phyloP scores from a whole-genome alignment of 2,113 vertebrate species.

The Empidonax traillii region DNA sequence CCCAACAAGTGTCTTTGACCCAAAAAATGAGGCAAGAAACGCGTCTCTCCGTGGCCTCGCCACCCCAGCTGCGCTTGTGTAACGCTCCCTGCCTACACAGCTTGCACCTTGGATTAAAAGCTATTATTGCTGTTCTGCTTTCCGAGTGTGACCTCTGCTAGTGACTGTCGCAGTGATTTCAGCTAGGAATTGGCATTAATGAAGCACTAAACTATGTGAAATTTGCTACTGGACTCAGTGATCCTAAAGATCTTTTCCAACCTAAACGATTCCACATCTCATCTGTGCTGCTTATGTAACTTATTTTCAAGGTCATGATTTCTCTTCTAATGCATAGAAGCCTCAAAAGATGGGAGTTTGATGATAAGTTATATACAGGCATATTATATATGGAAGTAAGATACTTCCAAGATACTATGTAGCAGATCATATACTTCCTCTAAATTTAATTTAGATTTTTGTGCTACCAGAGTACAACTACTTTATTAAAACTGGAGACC shows the following conservation, averaged over 20 bases:
- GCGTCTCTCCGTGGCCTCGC: neutral
- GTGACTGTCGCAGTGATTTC: neutral
- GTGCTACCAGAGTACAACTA: neutral
- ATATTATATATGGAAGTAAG: fast-evolving
- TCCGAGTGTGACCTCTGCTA: neutral
- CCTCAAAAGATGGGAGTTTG: fast-evolving
- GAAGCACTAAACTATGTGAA: neutral
- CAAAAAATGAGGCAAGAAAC: neutral
- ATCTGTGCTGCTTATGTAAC: neutral
- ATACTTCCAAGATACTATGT: no score
- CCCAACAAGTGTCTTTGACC: neutral
- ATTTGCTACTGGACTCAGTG: neutral
- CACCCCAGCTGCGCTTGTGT: neutral
- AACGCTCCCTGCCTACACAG: fast-evolving
- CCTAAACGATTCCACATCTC: fast-evolving
- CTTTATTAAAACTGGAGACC: neutral
- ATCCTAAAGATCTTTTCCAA: neutral
- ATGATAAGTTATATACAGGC: neutral
- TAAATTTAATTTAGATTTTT: neutral
- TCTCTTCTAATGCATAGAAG: neutral
- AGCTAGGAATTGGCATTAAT: neutral
- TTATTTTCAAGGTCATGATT: neutral
- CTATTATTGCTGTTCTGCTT: fast-evolving
- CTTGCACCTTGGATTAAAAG: neutral
- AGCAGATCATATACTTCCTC: fast-evolving